Base-by-base conservation (phyloP, 2,888 invertebrate species). In the Hoplodrina blanda region DNA sequence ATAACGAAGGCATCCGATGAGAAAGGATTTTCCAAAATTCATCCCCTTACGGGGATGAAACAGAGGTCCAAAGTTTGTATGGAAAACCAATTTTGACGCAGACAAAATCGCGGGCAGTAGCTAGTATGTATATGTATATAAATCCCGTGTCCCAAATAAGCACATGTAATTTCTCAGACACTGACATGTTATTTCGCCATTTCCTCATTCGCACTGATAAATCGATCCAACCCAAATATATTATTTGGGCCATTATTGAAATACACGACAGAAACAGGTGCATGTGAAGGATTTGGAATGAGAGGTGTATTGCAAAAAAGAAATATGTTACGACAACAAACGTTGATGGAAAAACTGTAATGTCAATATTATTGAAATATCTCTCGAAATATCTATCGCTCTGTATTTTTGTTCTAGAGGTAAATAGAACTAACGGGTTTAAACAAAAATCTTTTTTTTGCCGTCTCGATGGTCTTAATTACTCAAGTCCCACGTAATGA, bases 341-440 rank as follows among this genome's bases (percentile, higher is more conserved):
- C 67, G 57, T 11, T 10, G 15, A 56, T n/a, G 17, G 44, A 37
- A n/a, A 33, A 13, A 56, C 25, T 50, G 4, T 13, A 44, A 17
- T 65, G 44, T 72, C 74, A 52, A 74, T 72, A 74, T 72, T 74
- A 65, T 72, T 62, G 8, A 17, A 5, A 62, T 37, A 37, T 19
- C 19, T 44, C 37, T 53, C 15, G 17, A 52, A 52, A n/a, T n/a
- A n/a, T n/a, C n/a, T n/a, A n/a, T n/a, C 33, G 25, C 10, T 19
- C 2, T 19, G 50, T 50, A 7, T 11, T 2, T 37, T 37, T 37
- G 37, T 11, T 37, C 37, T 10, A 37, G 37, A 11, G 10, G 37
- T 37, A 37, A 37, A 7, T 37, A 37, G 37, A 37, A 37, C 37
- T 37, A 10, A 7, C 37, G 10, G 37, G 10, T 37, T 37, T 37